A percentile compares a stretch with the other conserved stretches of the same genome.
Evolutionary conservation across 2,797 vertebrate species (phyloP).

Genomic region (Pteropus rufus): DNA sequence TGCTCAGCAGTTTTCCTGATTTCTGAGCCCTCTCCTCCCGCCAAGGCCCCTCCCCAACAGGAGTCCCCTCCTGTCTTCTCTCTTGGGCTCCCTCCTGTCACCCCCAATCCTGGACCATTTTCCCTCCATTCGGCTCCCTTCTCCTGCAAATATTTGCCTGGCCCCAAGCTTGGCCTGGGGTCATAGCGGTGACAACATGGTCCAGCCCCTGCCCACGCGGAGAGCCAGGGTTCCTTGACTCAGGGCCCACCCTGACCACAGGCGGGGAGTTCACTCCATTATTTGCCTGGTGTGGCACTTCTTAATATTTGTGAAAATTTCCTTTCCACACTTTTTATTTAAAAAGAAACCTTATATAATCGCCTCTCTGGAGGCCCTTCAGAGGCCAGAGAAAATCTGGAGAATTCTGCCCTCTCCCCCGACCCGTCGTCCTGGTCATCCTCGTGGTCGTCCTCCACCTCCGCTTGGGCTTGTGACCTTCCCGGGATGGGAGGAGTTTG

Average conservation of each 20-base stretch:
- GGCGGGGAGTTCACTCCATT: neutral
- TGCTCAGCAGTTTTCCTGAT: conserved; percentile 57
- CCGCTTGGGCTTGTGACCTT: neutral
- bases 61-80: neutral
- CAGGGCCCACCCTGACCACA: accelerated
- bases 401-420: neutral
- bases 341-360: conserved; percentile 11
- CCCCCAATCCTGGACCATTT: neutral
- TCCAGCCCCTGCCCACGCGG: neutral
- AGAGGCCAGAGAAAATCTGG: conserved; percentile 3
- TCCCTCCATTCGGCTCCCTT: neutral
- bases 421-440: neutral
- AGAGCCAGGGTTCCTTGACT: accelerated
- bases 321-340: neutral
- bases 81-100: neutral
- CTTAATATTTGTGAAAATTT: neutral
- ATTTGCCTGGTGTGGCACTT: neutral
- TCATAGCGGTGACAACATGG: accelerated
- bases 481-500: neutral
- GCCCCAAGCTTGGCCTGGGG: neutral
- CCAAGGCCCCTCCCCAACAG: neutral
- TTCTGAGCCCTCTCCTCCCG: neutral
- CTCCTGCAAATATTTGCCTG: neutral
- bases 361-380: neutral
- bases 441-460: neutral